phyloP scores from a whole-genome alignment of 1,140 invertebrate species.

The Chironomus tepperi region DNA sequence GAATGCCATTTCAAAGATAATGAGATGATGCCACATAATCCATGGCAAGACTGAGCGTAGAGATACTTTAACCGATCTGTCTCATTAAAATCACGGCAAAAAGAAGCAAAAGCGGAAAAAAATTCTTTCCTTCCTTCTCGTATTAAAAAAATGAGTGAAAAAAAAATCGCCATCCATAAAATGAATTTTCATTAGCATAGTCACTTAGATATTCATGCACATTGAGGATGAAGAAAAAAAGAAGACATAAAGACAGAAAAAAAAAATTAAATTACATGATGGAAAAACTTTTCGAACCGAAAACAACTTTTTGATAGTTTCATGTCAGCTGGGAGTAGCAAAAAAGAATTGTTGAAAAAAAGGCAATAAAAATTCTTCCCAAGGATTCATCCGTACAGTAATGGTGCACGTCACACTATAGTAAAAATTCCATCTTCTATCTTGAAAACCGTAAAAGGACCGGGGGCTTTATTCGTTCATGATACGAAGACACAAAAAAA shows the following conservation, averaged over 20 bases:
- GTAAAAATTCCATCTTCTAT: no score
- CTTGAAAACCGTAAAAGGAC: not conserved
- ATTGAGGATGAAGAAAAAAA: no score
- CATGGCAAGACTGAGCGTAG: not conserved
- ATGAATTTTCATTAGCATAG: conserved; percentile 5
- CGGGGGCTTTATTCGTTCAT: not conserved
- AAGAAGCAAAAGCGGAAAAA: no score
- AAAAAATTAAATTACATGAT: no score
- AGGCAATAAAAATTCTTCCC: not conserved
- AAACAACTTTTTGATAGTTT: no score
- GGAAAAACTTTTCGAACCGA: no score
- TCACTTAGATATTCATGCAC: no score
- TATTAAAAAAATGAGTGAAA: no score
- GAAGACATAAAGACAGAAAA: no score
- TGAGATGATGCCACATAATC: conserved; percentile 18
- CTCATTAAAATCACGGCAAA: no score
- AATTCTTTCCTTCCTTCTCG: no score
- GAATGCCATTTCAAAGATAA: conserved; percentile 2
- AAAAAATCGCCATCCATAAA: not conserved
- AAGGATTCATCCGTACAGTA: not conserved
- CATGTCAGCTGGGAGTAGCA: not conserved
- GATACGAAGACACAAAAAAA: conserved; percentile 1
- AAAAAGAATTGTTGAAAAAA: not conserved
- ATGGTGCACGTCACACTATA: not conserved
- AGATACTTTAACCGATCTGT: no score